These are phyloP conservation scores for Aricia agestis DNA, from an alignment of 1,140 invertebrate genomes.

Conservation along the genomic window DNA sequence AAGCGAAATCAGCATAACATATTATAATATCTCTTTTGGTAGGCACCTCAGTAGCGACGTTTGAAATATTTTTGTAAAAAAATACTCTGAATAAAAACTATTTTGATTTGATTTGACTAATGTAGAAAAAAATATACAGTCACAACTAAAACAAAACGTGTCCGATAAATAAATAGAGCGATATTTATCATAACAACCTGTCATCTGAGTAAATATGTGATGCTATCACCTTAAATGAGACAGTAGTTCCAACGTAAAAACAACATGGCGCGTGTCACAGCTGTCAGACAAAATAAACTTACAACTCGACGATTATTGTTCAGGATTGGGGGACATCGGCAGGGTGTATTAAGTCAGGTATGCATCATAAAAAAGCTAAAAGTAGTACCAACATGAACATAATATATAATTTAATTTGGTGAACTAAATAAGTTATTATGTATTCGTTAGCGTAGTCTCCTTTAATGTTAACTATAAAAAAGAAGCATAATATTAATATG, in stretches of 20 bases:
- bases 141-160: neutral
- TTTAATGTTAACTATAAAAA: too few relatives aligned
- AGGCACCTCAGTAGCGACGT: too few relatives aligned
- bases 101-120: too few relatives aligned
- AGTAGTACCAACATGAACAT: neutral
- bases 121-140: neutral
- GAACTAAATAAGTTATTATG: too few relatives aligned
- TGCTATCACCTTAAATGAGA: slow-evolving; percentile 9
- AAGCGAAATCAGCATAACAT: too few relatives aligned
- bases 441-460: too few relatives aligned
- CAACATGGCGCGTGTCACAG: slow-evolving; percentile 4
- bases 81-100: too few relatives aligned
- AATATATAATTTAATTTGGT: neutral
- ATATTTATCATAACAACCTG: slow-evolving; percentile 14
- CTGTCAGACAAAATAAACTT: slow-evolving; percentile 15
- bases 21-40: too few relatives aligned
- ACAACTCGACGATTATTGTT: slow-evolving; percentile 12
- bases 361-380: neutral
- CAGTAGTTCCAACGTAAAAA: slow-evolving; percentile 5
- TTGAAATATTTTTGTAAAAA: too few relatives aligned
- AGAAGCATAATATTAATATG: too few relatives aligned
- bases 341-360: neutral
- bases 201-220: slow-evolving; percentile 14
- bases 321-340: neutral
- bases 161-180: neutral